Conservation (phyloP, 2,888 invertebrate species). For the Minunthozetes semirufus region DNA sequence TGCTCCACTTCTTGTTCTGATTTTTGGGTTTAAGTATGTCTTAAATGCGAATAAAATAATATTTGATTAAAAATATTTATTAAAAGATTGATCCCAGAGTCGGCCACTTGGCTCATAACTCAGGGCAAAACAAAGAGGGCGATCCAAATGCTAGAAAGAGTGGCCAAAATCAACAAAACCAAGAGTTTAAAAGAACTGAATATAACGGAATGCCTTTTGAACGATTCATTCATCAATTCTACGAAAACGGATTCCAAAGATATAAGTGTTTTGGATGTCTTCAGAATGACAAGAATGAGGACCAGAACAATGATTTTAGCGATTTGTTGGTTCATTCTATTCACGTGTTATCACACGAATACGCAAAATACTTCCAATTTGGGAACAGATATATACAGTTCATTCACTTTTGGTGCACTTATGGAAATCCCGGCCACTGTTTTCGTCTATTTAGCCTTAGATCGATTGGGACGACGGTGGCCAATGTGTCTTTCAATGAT, state of each 20-base stretch:
- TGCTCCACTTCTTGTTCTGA: constrained; percentile 39
- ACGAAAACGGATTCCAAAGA: too few relatives aligned
- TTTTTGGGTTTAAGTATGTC: constrained; percentile 39
- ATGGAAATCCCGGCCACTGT: constrained; percentile 40
- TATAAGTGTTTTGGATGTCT: not conserved
- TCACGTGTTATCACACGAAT: constrained; percentile 42
- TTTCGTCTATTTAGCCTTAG: constrained; percentile 41
- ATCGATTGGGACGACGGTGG: constrained; percentile 41
- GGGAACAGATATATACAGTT: constrained; percentile 42
- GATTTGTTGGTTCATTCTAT: constrained; percentile 41
- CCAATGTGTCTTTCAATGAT: constrained; percentile 62
- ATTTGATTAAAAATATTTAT: not conserved
- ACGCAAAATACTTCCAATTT: constrained; percentile 42
- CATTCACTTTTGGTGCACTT: constrained; percentile 41
- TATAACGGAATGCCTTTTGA: constrained; percentile 18
- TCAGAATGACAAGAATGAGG: constrained; percentile 39
- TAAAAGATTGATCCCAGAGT: constrained; percentile 42
- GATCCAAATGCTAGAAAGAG: constrained; percentile 37
- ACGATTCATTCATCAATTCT: too few relatives aligned
- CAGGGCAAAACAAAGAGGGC: constrained; percentile 39
- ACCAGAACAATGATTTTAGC: constrained; percentile 39
- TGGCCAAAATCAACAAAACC: constrained; percentile 39
- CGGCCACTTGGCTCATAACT: constrained; percentile 42
- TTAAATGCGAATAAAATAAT: constrained; percentile 1
- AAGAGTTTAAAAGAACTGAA: constrained; percentile 34